Conservation (phyloP, 92 coral and sea anemone genomes). For the Actinernus sp. region DNA sequence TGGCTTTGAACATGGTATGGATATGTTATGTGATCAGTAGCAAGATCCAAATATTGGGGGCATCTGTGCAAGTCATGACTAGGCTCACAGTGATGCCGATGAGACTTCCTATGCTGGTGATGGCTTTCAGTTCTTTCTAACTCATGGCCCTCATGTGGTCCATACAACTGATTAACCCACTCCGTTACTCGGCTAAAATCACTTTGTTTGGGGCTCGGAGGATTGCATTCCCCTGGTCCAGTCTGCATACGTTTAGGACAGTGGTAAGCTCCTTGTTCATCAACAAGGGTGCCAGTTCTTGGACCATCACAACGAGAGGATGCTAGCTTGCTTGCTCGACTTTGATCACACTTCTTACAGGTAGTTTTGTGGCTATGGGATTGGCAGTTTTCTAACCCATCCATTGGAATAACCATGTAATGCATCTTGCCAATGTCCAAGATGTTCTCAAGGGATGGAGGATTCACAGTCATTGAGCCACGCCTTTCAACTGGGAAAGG, state of each 20-base stretch:
- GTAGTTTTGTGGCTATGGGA: conserved; percentile 56
- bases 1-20: conserved; percentile 87
- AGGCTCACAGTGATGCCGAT: conserved; percentile 61
- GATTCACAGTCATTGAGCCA: conserved; percentile 85
- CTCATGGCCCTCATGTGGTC: conserved; percentile 49
- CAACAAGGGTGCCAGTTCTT: conserved; percentile 27
- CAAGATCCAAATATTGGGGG: conserved; percentile 87
- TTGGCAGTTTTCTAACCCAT: conserved; percentile 43
- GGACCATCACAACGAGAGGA: conserved; percentile 23
- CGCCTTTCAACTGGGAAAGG: conserved; percentile 63
- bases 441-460: conserved; percentile 75
- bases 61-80: conserved; percentile 63
- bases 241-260: conserved; percentile 92
- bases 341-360: conserved; percentile 73
- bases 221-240: conserved; percentile 94
- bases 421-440: conserved; percentile 39
- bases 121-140: conserved; percentile 47
- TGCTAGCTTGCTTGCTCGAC: conserved; percentile 55
- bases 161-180: conserved; percentile 76
- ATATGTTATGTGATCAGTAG: conserved; percentile 84
- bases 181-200: conserved; percentile 77
- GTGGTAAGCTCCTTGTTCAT: conserved; percentile 65
- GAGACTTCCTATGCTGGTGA: conserved; percentile 68
- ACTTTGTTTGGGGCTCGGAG: conserved; percentile 46
- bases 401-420: conserved; percentile 42